These are phyloP conservation scores for Omphaloscelis lunosa DNA, from an alignment of 2,888 invertebrate genomes.

Conservation along the genomic window DNA sequence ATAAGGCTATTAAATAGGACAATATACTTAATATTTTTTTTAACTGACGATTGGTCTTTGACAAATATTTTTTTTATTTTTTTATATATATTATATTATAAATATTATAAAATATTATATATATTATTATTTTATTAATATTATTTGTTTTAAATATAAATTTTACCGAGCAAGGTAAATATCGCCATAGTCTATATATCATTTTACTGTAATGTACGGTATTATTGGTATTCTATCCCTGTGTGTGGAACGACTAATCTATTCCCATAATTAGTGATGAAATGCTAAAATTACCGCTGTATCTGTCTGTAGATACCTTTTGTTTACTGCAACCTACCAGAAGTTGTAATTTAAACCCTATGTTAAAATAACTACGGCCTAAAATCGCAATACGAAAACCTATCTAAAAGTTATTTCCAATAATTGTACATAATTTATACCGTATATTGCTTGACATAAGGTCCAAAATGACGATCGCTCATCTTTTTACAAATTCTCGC, in stretches of 20 bases:
- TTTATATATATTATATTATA: no score
- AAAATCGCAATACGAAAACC: background rate
- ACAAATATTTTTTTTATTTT: no score
- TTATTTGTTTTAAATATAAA: no score
- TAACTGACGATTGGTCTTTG: no score
- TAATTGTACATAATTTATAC: background rate
- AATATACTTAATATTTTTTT: no score
- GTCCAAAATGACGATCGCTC: slow-evolving; percentile 4
- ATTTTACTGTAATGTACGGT: no score
- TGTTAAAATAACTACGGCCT: background rate
- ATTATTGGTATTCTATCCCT: no score
- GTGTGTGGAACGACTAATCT: no score
- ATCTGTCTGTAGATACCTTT: slow-evolving; percentile 12
- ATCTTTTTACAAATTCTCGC: background rate
- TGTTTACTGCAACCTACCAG: background rate
- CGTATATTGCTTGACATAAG: accelerated
- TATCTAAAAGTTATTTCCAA: background rate
- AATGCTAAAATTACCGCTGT: background rate
- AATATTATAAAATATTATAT: no score
- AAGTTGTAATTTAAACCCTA: background rate
- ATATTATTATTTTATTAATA: no score
- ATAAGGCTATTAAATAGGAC: background rate
- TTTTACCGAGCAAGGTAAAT: no score
- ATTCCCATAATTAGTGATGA: background rate
- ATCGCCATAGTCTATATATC: no score